Conservation (phyloP, 2,797 vertebrate genomes). For the Danio albolineatus region DNA sequence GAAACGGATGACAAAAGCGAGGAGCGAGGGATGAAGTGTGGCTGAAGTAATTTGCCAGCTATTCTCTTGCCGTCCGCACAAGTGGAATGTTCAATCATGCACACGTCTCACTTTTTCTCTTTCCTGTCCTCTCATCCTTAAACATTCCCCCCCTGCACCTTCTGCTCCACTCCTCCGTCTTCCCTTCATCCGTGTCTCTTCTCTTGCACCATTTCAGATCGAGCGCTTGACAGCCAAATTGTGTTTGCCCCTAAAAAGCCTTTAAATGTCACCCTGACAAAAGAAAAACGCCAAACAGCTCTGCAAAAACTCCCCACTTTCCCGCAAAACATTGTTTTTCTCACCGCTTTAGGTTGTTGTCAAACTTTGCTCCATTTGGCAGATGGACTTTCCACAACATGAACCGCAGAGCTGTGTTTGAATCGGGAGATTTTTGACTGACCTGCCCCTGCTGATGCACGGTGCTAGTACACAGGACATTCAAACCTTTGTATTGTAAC, state of each 20-base stretch:
- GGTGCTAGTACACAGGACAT: not conserved
- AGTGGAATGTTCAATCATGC: constrained; percentile 78
- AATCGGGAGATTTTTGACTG: not conserved
- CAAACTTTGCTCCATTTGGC: constrained; percentile 67
- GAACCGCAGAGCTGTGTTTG: not conserved
- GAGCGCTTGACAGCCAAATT: constrained; percentile 82
- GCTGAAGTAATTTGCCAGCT: constrained; percentile 77
- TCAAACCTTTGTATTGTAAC: not conserved
- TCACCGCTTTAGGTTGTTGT: constrained; percentile 51
- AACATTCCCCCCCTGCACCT: constrained; percentile 52
- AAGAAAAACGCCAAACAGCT: constrained; percentile 68
- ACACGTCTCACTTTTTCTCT: constrained; percentile 59
- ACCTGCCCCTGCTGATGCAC: not conserved
- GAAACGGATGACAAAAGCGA: constrained; percentile 54
- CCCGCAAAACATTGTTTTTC: constrained; percentile 60
- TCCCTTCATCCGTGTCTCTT: constrained; percentile 46
- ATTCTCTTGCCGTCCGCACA: constrained; percentile 73
- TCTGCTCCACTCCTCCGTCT: constrained; percentile 20
- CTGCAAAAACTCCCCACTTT: constrained; percentile 29
- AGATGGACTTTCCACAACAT: constrained; percentile 57
- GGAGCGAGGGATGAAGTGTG: constrained; percentile 58
- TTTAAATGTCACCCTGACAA: constrained; percentile 75
- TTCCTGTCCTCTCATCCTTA: constrained; percentile 60
- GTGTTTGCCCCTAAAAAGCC: constrained; percentile 78
- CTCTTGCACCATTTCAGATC: constrained; percentile 67